A percentile compares a stretch with the other conserved stretches of the same genome.
Evolutionary conservation across 2,888 invertebrate species (phyloP).

Genomic region (Cyrtodaria siliqua): DNA sequence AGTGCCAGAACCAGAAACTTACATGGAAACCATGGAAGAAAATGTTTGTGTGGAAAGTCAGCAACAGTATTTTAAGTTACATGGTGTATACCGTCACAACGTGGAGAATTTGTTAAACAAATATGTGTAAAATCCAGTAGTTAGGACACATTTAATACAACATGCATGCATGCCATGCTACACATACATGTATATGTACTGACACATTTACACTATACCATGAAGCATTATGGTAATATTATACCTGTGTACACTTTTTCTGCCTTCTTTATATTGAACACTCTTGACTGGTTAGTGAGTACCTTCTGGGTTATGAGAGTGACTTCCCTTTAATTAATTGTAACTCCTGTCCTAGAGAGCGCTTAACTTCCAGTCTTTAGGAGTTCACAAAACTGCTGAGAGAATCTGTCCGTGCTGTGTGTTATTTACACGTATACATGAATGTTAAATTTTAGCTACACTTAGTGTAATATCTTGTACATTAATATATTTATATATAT

Average conservation of each 20-base stretch:
- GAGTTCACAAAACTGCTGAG: slow-evolving; percentile 17
- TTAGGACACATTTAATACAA: too few species aligned
- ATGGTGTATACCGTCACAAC: too few species aligned
- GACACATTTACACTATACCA: neutral
- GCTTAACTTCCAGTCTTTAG: neutral
- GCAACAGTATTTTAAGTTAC: too few species aligned
- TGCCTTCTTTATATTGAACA: slow-evolving; percentile 11
- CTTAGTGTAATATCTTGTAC: slow-evolving; percentile 13
- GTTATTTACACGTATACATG: neutral
- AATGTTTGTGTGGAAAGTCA: too few species aligned
- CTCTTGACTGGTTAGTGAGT: neutral
- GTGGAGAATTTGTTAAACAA: too few species aligned
- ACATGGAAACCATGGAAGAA: too few species aligned
- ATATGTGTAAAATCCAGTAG: too few species aligned
- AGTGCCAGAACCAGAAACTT: too few species aligned
- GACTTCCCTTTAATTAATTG: neutral
- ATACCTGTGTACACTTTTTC: slow-evolving; percentile 4
- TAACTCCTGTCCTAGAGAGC: neutral
- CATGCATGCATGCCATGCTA: too few species aligned
- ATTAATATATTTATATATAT: slow-evolving; percentile 8
- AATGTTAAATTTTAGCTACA: slow-evolving; percentile 6
- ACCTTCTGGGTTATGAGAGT: neutral
- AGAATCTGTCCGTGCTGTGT: neutral
- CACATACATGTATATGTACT: too few species aligned
- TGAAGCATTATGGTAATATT: neutral